Base-by-base conservation (phyloP, 1,140 invertebrate species). In the Stenopsyche tienmushanensis region DNA sequence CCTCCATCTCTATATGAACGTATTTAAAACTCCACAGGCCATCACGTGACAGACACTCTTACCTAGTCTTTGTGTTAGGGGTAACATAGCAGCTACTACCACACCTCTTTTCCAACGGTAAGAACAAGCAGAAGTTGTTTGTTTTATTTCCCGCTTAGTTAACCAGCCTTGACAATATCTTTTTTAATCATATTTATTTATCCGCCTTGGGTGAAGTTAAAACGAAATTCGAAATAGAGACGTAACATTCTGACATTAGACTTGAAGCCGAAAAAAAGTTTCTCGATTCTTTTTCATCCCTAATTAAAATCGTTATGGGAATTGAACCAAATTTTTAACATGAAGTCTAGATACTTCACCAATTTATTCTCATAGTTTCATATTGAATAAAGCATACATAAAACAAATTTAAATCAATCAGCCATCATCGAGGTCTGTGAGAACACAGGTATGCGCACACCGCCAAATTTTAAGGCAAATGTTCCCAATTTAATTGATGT, bases 11-110 rank as follows among this genome's bases (percentile, higher is more conserved):
- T n/a, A n/a, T n/a, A n/a, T n/a, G n/a, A n/a, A 8, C 47, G 47
- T 50, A 42, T 42, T 42, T 42, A n/a, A 3, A 42, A 29, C 53
- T 57, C n/a, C 20, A 39, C 29, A 20, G 2, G 25, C 29, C 24
- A 54, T 34, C 52, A 29, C 15, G 25, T 23, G 52, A 54, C 52
- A 18, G 52, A 54, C 52, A 18, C 52, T 18, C 52, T 54, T 15
- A 39, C 5, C 52, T 54, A 15, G 10, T n/a, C 29, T 29, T 34
- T 39, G 52, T 54, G 29, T 15, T 15, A 15, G n/a, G n/a, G n/a
- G n/a, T n/a, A n/a, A n/a, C n/a, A n/a, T n/a, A n/a, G n/a, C n/a
- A n/a, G n/a, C n/a, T n/a, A 8, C 44, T 15, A 47, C 10, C 44
- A 47, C 18, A 13, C 44, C 10, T 5, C 44, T 15, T 9, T 20